A percentile compares a stretch with the other conserved stretches of the same genome.
Conservation (phyloP, 2,797 vertebrate species). For the Gymnothorax javanicus region DNA sequence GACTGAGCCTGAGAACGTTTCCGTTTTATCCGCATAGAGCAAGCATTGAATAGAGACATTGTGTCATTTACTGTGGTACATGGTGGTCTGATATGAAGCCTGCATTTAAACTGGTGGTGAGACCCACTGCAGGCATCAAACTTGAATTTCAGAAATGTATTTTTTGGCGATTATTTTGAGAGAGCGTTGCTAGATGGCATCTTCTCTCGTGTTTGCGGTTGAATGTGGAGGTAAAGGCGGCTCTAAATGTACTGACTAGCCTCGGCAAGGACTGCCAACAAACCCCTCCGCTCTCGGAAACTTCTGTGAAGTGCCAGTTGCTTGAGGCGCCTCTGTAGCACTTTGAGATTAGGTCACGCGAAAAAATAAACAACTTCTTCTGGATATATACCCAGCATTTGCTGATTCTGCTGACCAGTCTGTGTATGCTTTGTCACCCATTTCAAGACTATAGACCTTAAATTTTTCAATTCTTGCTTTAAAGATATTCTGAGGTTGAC, state of each 20-base stretch:
- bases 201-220: not conserved
- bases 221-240: not conserved
- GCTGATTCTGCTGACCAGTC: not conserved
- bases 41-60: not conserved
- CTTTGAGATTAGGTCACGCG: not conserved
- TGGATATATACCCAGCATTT: not conserved
- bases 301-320: not conserved
- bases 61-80: not conserved
- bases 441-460: not conserved
- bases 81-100: not conserved
- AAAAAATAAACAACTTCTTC: slow-evolving; percentile 3
- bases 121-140: not conserved
- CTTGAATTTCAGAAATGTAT: not conserved
- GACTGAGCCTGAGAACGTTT: not conserved
- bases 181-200: not conserved
- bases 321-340: not conserved
- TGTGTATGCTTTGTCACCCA: not conserved
- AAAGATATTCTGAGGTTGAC: not conserved
- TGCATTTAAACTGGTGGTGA: not conserved
- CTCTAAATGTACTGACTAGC: not conserved
- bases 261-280: not conserved
- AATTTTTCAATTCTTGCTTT: not conserved
- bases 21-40: not conserved
- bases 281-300: not conserved
- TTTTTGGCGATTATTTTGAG: not conserved